Base-by-base conservation (phyloP, 2,113 vertebrate genomes). In the Zosterops pallidus region DNA sequence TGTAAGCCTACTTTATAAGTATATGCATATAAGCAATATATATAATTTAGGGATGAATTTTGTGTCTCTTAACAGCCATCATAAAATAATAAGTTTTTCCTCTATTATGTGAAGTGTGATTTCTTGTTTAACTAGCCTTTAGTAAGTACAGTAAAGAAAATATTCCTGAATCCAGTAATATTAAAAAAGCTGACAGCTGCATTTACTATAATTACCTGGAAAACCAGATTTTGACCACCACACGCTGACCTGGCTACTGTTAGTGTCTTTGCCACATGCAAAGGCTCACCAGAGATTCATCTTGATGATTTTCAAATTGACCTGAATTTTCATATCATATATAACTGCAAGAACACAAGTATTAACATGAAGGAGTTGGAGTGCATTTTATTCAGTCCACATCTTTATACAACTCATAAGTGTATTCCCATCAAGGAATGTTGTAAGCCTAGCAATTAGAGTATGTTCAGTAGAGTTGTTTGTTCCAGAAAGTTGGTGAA, bases 201-300 rank as follows among this genome's bases (percentile, higher is more conserved):
- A 35, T 81, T 78, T 94, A 62, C 55, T 67, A 9, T 42, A 81
- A 63, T 77, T 74, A 74, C 9, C 16, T 56, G 59, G 46, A 63
- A 93, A 75, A 89, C 41, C 6, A 86, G 17, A 24, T 86, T 85
- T 78, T 83, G 9, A 75, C 93, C 76, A 70, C 26, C 22, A 44
- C 24, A n/a, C 1, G 0, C 42, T 0, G 4, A 56, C 26, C 19
- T 83, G 55, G 20, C 15, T 86, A 41, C 55, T 1, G 1, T n/a
- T 78, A 56, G 47, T 23, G 25, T 31, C 52, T 75, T 33, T 74
- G 56, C 21, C 33, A 12, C 52, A 24, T 55, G 42, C 39, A 29
- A 56, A 79, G 15, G 53, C n/a, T 83, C 37, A 57, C 41, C 29
- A 74, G 33, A 75, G 33, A 53, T 74, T 92, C 13, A 4, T 86